Base-by-base conservation (phyloP, 2,888 invertebrate species). In the Cerceris ruficornis region DNA sequence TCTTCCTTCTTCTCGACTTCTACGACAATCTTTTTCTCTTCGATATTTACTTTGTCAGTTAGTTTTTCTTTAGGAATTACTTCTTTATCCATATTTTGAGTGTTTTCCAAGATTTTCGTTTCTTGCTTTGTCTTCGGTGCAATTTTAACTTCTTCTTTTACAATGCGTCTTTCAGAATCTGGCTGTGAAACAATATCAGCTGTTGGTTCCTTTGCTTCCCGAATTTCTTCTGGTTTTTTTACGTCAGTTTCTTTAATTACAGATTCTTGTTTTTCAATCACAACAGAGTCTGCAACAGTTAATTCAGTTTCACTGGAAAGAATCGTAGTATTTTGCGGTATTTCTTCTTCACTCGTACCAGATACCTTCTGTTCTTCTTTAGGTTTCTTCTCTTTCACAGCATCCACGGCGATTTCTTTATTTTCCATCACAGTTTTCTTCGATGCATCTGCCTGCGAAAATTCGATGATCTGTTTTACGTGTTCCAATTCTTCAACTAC, bases 401-500 rank as follows among this genome's bases (percentile, higher is more conserved):
- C 5, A 11, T 46, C 46, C 0, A 11, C 5, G 28, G 28, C 28
- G 28, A 28, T 28, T 28, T 28, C 28, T 28, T 28, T 28, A 28
- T 28, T 28, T 28, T 28, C 28, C 28, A 28, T 28, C 28, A 4
- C 28, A 28, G 28, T 28, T 28, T 28, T 28, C 28, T 2, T 28
- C 4, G 28, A 28, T 28, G 28, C 4, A 28, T 28, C 28, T 28
- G 28, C 28, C 28, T 28, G 28, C 1, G 28, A 28, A 28, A 2
- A 1, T 28, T 28, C 28, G 28, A 28, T 28, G 28, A 28, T 28
- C 28, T 28, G 28, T 28, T 41, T 52, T 46, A 2, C 43, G 28
- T 11, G 9, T 14, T 74, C 59, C 14, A 59, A 52, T 11, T 75
- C 59, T 7, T 49, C 62, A 52, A 58, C 7, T 61, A 15, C 7